Evolutionary conservation across 2,888 invertebrate species (phyloP).

Genomic region (Periphyllus acericola): DNA sequence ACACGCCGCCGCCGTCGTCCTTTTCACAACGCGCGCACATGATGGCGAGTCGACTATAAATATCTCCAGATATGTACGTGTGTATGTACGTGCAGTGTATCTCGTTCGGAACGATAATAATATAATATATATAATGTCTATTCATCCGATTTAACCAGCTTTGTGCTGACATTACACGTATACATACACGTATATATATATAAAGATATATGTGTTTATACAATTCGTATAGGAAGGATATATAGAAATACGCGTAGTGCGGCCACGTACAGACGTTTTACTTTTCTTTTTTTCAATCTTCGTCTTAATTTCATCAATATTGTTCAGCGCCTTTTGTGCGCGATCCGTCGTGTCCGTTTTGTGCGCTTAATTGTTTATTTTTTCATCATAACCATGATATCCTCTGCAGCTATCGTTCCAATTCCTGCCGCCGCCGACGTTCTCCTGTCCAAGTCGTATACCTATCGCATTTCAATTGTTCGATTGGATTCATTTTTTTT

Average conservation of each 20-base stretch:
- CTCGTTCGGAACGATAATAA: constrained; percentile 23
- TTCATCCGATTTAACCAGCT: constrained; percentile 60
- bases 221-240: too few species aligned
- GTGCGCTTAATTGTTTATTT: constrained; percentile 55
- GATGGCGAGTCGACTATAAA: too few species aligned
- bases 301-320: constrained; percentile 60
- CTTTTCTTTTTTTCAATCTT: constrained; percentile 12
- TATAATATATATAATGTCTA: constrained; percentile 33
- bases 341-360: constrained; percentile 48
- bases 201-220: too few species aligned
- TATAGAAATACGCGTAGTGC: too few species aligned
- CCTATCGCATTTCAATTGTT: constrained; percentile 29
- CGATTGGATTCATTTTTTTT: constrained; percentile 15
- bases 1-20: neutral
- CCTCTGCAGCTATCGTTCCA: neutral
- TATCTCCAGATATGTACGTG: too few species aligned
- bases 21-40: neutral
- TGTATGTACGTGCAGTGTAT: neutral
- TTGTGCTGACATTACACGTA: constrained; percentile 26
- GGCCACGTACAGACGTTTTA: too few species aligned
- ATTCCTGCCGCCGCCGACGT: constrained; percentile 1
- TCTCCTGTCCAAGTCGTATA: neutral
- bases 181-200: neutral
- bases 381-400: neutral
- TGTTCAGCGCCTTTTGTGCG: constrained; percentile 48